A percentile compares a stretch with the other conserved stretches of the same genome.
phyloP scores from a whole-genome alignment of 2,888 invertebrate genomes.

The Siphonodentalium dalli region DNA sequence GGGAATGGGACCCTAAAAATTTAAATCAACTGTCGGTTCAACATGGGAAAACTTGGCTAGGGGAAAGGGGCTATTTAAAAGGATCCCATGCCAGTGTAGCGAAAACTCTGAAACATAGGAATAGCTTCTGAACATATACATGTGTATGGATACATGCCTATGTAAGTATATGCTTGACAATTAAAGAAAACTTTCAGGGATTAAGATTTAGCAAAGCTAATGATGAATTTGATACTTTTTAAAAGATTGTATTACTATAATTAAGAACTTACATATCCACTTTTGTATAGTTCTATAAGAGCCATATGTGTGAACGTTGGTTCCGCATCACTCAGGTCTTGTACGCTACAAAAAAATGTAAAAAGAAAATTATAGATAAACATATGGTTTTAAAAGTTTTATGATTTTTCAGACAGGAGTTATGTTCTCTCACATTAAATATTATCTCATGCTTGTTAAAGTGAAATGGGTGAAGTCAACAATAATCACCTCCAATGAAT shows the following conservation, averaged over 20 bases:
- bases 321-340: conserved; percentile 86
- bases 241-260: background rate
- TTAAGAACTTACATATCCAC: conserved; percentile 71
- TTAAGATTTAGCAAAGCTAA: background rate
- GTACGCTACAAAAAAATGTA: conserved; percentile 70
- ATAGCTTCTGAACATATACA: too few relatives aligned
- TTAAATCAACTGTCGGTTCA: too few relatives aligned
- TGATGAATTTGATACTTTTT: conserved; percentile 9
- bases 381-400: background rate
- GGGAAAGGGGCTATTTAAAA: too few relatives aligned
- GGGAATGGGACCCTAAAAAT: too few relatives aligned
- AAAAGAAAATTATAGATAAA: background rate
- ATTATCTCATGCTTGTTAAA: too few relatives aligned
- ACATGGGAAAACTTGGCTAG: too few relatives aligned
- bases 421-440: background rate
- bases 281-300: conserved; percentile 81
- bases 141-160: too few relatives aligned
- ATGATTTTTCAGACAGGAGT: background rate
- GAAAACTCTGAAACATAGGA: too few relatives aligned
- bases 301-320: conserved; percentile 97
- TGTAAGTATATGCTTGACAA: background rate
- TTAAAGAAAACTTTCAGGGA: background rate
- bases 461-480: too few relatives aligned
- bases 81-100: too few relatives aligned
- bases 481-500: too few relatives aligned